A percentile compares a stretch with the other conserved stretches of the same genome.
These are phyloP conservation scores for Petrocephalus zakoni DNA, from an alignment of 2,113 vertebrate species.

Conservation along the genomic window DNA sequence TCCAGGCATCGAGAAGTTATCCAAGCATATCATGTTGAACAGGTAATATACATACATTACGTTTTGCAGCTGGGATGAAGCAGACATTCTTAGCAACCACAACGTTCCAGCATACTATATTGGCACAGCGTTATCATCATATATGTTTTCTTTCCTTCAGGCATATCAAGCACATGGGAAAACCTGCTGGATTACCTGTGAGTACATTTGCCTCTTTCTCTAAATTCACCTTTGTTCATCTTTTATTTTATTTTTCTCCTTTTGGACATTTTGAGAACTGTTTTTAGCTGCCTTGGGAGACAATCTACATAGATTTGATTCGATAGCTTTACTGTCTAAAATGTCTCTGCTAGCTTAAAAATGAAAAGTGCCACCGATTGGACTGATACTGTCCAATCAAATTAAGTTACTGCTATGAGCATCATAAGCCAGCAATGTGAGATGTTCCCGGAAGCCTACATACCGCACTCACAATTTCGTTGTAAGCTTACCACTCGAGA, in stretches of 20 bases:
- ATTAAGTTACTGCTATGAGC: not conserved
- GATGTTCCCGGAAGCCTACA: not conserved
- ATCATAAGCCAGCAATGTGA: not conserved
- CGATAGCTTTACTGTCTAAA: not conserved
- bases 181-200: not conserved
- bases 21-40: not conserved
- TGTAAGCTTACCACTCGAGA: not conserved
- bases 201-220: not conserved
- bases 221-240: not conserved
- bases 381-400: not conserved
- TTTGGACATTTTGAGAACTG: not conserved
- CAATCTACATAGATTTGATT: not conserved
- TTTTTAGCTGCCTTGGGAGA: not conserved
- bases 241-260: not conserved
- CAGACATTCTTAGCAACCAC: not conserved
- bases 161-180: not conserved
- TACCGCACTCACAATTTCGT: not conserved
- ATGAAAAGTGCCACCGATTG: not conserved
- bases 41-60: not conserved
- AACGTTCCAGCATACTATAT: not conserved
- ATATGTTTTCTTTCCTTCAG: not conserved
- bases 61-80: not conserved
- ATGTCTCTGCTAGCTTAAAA: not conserved
- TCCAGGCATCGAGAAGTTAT: not conserved
- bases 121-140: not conserved